Evolutionary conservation across 2,888 invertebrate species (phyloP), one percentile per base, ranked within the genome.

Genomic region (Plutella xylostella): DNA sequence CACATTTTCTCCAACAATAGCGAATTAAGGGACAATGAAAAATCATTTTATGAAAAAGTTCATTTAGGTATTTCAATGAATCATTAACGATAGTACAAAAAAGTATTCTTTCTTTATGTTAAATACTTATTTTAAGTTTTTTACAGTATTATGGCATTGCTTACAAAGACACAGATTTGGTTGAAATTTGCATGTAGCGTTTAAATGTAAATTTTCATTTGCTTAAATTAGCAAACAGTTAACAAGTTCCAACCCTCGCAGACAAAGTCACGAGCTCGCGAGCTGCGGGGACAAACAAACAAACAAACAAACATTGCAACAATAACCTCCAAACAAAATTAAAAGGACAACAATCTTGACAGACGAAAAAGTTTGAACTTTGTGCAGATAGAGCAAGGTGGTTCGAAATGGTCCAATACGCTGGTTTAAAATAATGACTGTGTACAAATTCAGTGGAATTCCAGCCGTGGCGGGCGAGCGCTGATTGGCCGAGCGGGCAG

Each of bases 401-500:
- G 22, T 17, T 43, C 37, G 43, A 35, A 22, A 17, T 15, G 21
- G 21, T 19, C 20, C 42, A 41, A n/a, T n/a, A n/a, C n/a, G n/a
- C 40, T 28, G 49, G 51, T 52, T 52, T 49, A 50, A 49, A 51
- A 50, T 51, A 53, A 51, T 51, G 49, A 53, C 66, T 58, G 59
- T 56, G 63, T 63, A 61, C 69, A 63, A 70, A 65, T 69, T 62
- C 64, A 70, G 61, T 72, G 74, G 76, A 73, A 76, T 75, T 65
- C 50, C 57, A 61, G 61, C 58, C 57, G 56, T 49, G 53, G 55
- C 60, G 60, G 57, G 67, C 72, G 66, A 67, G 25, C 40, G 17
- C 72, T 73, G 74, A 73, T 69, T 66, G 72, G 65, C 63, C 70
- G 70, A 77, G 73, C 77, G 64, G 78, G 82, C 82, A 83, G 83